These are phyloP conservation scores for Bombus breviceps DNA, from an alignment of 1,140 invertebrate species.

Conservation along the genomic window DNA sequence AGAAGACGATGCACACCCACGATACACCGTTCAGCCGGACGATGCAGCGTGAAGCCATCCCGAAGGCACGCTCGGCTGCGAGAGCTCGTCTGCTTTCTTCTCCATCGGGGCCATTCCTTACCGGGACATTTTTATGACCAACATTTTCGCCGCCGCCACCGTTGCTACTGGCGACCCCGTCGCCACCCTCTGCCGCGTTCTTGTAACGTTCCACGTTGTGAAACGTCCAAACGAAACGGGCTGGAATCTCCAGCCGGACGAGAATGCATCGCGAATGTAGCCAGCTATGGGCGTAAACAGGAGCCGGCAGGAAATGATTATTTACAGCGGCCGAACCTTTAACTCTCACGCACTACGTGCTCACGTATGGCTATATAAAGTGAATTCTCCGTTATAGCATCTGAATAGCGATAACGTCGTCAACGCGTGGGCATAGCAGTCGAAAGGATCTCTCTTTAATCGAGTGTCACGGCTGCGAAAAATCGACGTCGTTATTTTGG, in stretches of 20 bases:
- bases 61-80: constrained; percentile 32
- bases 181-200: constrained; percentile 11
- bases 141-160: constrained; percentile 59
- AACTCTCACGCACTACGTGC: constrained; percentile 6
- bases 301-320: constrained; percentile 64
- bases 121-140: constrained; percentile 71
- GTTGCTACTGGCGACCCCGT: constrained; percentile 12
- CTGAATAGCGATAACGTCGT: constrained; percentile 3
- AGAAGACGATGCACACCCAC: constrained; percentile 55
- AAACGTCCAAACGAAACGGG: background rate
- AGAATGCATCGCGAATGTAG: background rate
- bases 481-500: background rate
- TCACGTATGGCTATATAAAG: background rate
- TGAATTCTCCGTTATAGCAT: background rate
- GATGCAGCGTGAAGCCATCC: constrained; percentile 34
- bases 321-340: constrained; percentile 54
- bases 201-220: no score
- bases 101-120: constrained; percentile 62
- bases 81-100: constrained; percentile 41
- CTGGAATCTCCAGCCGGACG: constrained; percentile 36
- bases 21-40: constrained; percentile 36
- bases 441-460: background rate
- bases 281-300: constrained; percentile 49
- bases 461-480: no score
- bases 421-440: background rate